phyloP scores from a whole-genome alignment of 1,140 invertebrate species.

The Apis laboriosa region DNA sequence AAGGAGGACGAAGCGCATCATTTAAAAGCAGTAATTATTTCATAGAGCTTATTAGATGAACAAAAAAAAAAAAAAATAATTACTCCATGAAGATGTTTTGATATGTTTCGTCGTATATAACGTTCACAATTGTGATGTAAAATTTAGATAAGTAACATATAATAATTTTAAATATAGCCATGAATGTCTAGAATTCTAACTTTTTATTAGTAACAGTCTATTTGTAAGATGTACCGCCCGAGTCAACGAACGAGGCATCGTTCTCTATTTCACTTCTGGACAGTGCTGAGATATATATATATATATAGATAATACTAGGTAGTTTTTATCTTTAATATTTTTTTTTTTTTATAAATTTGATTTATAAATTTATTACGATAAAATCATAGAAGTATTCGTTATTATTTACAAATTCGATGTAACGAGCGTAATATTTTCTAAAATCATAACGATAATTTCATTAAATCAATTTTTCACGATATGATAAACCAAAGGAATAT shows the following conservation, averaged over 20 bases:
- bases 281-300: background rate
- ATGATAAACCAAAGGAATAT: no score
- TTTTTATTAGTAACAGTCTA: constrained; percentile 31
- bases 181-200: background rate
- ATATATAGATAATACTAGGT: no score
- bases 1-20: constrained; percentile 58
- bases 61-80: background rate
- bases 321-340: background rate
- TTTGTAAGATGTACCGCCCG: background rate
- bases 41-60: constrained; percentile 30
- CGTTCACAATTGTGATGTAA: background rate
- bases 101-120: background rate
- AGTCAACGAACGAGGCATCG: constrained; percentile 7
- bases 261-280: constrained; percentile 3
- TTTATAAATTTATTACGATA: no score
- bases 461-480: background rate
- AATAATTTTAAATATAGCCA: background rate
- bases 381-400: no score
- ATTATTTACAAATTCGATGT: no score
- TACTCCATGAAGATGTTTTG: background rate
- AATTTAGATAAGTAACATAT: background rate
- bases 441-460: background rate
- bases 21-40: constrained; percentile 65
- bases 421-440: background rate
- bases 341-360: background rate